Evolutionary conservation across 2,797 vertebrate species (phyloP), one percentile per base, ranked within the genome.

Genomic region (Urosaurus nigricauda): DNA sequence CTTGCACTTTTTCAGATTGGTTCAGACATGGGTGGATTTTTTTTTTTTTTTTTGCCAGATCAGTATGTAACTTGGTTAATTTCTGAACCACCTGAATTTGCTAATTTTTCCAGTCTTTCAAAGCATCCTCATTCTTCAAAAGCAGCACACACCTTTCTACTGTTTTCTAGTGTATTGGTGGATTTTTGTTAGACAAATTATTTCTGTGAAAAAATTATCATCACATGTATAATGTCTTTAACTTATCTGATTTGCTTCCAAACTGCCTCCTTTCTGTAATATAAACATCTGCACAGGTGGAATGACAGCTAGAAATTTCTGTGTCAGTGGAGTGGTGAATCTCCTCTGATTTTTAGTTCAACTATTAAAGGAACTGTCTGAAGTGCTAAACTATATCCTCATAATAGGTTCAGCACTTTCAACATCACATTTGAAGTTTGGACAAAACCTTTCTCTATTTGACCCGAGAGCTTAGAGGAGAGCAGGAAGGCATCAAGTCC

Each of bases 231-330:
- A 65, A 40, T 29, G 35, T 14, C 12, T 40, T 37, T 63, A 29
- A 2, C 70, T 14, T 71, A 14, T n/a, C 4, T n/a, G 8, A 70
- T 35, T 51, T 51, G 47, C 47, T 71, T n/a, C 24, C 17, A 56
- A 21, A 17, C 32, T 81, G 47, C 9, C 80, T 43, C 7, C 21
- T 51, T 43, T 29, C 24, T 35, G 2, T 21, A n/a, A 47, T 29
- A 92, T 79, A 0, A 83, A 2, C 73, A 75, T 82, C 88, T 87
- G 90, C 86, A 89, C 56, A 91, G 11, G n/a, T 80, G 12, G 26
- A 40, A 29, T 74, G 56, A 40, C 88, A 68, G 89, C 56, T 93
- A 78, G 90, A 58, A 94, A 83, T 43, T 35, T 17, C 94, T 87
- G 6, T 35, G 29, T 65, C 58, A 85, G 56, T 17, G 16, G 3